phyloP scores from a whole-genome alignment of 2,797 vertebrate species.

The Microhierax caerulescens region DNA sequence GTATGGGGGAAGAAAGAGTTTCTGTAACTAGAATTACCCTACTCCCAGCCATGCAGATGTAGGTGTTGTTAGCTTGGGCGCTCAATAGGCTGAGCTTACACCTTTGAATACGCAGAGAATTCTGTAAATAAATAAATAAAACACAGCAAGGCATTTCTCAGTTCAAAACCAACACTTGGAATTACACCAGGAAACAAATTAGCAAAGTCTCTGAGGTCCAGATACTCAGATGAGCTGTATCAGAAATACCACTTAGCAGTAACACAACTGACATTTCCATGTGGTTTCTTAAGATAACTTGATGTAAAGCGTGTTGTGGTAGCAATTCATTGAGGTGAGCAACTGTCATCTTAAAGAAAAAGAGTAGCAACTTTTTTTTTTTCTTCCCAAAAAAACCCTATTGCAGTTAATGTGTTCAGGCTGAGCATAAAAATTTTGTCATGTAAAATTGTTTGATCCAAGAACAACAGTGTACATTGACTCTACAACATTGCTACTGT shows the following conservation, averaged over 20 bases:
- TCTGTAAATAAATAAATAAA: neutral
- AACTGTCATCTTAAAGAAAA: neutral
- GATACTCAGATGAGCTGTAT: neutral
- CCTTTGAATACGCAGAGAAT: neutral
- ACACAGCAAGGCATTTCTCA: neutral
- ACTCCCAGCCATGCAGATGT: neutral
- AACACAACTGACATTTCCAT: neutral
- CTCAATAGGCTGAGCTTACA: neutral
- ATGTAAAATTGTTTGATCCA: neutral
- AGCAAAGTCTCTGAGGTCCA: constrained; percentile 11
- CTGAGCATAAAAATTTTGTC: neutral
- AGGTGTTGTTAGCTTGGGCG: neutral
- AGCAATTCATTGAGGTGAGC: neutral
- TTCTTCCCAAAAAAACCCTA: rapidly evolving
- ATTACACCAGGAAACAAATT: constrained; percentile 36
- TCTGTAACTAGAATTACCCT: neutral
- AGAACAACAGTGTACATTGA: neutral
- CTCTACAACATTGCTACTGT: rapidly evolving
- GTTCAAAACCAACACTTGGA: constrained; percentile 5
- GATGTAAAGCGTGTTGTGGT: neutral
- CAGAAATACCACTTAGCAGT: constrained; percentile 1
- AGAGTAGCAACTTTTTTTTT: neutral
- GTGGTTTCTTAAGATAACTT: constrained; percentile 10
- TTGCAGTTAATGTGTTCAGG: neutral
- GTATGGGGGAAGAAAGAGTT: neutral